Percentiles rank a stretch among this genome's conserved stretches.
Conservation (phyloP, 2,113 vertebrate species). For the Gila orcuttii region DNA sequence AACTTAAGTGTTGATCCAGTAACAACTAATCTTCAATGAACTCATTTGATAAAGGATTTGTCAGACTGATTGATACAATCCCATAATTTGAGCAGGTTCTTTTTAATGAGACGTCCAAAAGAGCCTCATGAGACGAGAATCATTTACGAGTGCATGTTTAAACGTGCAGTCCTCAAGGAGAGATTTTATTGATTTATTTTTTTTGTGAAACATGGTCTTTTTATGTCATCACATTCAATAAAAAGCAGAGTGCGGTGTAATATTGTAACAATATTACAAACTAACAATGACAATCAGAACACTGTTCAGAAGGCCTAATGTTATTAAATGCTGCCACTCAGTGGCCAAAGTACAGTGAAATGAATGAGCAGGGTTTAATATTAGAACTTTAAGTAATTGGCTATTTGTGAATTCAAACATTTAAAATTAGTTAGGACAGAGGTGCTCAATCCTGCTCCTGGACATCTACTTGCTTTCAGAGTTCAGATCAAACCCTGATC, state of each 20-base stretch:
- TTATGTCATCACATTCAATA: neutral
- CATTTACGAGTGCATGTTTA: neutral
- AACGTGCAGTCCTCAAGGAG: neutral
- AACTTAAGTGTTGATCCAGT: neutral
- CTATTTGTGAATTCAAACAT: neutral
- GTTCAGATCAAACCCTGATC: too few relatives aligned
- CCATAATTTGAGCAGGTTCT: neutral
- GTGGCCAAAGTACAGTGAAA: neutral
- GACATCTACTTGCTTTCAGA: too few relatives aligned
- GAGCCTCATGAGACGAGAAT: neutral
- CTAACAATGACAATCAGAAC: neutral
- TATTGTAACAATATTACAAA: neutral
- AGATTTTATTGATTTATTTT: neutral
- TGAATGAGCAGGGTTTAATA: neutral
- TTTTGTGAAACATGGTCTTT: neutral
- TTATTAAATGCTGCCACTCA: constrained; percentile 27
- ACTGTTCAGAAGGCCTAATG: neutral
- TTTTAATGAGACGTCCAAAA: neutral
- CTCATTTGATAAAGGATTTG: neutral
- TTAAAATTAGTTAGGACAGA: neutral
- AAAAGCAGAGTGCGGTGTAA: neutral
- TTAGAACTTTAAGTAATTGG: neutral
- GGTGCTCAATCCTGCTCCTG: too few relatives aligned
- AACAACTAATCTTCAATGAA: neutral
- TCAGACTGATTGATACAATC: neutral